Evolutionary conservation across 1,140 invertebrate species (phyloP).

Genomic region (Nasonia giraulti): DNA sequence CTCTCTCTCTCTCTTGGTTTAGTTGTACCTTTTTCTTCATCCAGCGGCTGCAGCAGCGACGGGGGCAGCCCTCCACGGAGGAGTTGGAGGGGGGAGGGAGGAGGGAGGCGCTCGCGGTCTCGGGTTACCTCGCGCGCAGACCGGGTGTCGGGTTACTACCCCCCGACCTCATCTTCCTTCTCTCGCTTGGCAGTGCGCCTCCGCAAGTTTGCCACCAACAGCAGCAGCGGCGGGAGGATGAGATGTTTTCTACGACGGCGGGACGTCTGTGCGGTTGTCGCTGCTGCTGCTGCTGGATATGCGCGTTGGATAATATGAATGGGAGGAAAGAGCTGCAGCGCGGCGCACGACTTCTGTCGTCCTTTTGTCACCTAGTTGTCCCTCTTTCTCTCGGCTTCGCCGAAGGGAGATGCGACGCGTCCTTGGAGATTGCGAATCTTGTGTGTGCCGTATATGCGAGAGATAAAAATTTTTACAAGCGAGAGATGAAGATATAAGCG

Average conservation of each 20-base stretch:
- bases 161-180: slow-evolving; percentile 55
- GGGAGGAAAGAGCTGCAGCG: slow-evolving; percentile 15
- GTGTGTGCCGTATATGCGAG: background rate
- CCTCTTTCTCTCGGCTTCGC: background rate
- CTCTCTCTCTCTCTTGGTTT: background rate
- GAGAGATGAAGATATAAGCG: background rate
- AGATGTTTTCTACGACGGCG: background rate
- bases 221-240: background rate
- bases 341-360: background rate
- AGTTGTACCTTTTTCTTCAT: background rate
- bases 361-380: background rate
- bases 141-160: slow-evolving; percentile 51
- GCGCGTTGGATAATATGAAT: slow-evolving; percentile 6
- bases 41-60: slow-evolving; percentile 55
- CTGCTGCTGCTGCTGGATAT: slow-evolving; percentile 3
- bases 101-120: slow-evolving; percentile 54
- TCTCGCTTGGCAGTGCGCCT: background rate
- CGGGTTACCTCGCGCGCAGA: slow-evolving; percentile 55
- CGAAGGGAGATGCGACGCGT: background rate
- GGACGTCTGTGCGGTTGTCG: slow-evolving; percentile 1
- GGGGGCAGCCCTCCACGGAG: slow-evolving; percentile 67
- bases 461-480: background rate
- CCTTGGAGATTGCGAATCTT: background rate
- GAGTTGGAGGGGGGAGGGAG: slow-evolving; percentile 64
- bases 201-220: slow-evolving; percentile 44